Conservation (phyloP, 2,113 vertebrate genomes). For the Mormyrus lacerda region DNA sequence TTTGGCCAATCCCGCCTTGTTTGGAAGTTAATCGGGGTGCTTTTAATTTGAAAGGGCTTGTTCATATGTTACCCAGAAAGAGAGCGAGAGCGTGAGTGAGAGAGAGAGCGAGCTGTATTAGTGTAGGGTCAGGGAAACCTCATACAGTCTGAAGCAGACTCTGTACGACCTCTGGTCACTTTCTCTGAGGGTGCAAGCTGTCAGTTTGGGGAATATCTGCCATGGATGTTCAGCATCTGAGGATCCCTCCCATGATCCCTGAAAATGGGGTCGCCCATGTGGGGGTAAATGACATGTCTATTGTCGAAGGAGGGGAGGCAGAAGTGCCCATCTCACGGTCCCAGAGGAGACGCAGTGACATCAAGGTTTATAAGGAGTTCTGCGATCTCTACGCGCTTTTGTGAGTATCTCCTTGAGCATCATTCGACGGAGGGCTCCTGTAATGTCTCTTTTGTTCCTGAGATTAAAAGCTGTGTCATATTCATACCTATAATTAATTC, state of each 20-base stretch:
- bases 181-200: neutral
- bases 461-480: neutral
- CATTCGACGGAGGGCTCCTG: slow-evolving; percentile 6
- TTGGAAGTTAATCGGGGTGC: slow-evolving; percentile 30
- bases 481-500: neutral
- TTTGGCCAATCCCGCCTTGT: slow-evolving; percentile 39
- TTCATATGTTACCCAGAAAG: neutral
- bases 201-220: neutral
- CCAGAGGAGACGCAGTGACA: slow-evolving; percentile 83
- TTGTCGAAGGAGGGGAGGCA: slow-evolving; percentile 53
- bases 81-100: neutral
- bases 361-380: slow-evolving; percentile 96
- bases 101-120: neutral
- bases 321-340: slow-evolving; percentile 80
- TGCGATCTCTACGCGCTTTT: slow-evolving; percentile 96
- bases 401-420: slow-evolving; percentile 66
- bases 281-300: slow-evolving; percentile 45
- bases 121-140: slow-evolving; percentile 28
- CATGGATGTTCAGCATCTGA: slow-evolving; percentile 63
- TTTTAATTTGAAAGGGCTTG: slow-evolving; percentile 64
- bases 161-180: neutral
- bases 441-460: neutral
- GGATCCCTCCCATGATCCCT: slow-evolving; percentile 61
- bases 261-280: slow-evolving; percentile 65
- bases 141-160: slow-evolving; percentile 13